Evolutionary conservation across 2,797 vertebrate species (phyloP), one percentile per base, ranked within the genome.

Genomic region (Pelodytes ibericus): DNA sequence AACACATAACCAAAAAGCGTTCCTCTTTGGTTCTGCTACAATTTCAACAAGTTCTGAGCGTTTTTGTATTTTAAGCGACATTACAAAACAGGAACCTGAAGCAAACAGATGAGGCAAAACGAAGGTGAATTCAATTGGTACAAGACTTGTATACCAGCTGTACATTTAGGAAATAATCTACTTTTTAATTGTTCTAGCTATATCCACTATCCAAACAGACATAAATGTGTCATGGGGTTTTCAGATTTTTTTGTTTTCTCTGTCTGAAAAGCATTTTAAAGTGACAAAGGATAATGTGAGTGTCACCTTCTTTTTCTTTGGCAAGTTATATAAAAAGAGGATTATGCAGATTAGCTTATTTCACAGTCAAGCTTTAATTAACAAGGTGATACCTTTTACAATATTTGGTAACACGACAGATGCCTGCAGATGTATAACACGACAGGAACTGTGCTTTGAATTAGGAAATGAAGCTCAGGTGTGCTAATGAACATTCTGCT

Each of bases 301-400:
- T 78, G 41, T 74, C 60, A 73, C 71, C 71, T 73, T 73, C 47
- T 58, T 41, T 74, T 79, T 79, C 77, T 79, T 61, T 22, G 57
- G 30, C 6, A 25, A 62, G 57, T 79, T 79, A 56, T 66, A 73
- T 79, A 67, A 69, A 67, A 59, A 69, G 71, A 79, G 71, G 41
- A 73, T 79, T 79, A 79, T 79, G 77, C 65, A 74, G 44, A 79
- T 73, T 26, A 74, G 64, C 3, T 72, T 73, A 30, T 74, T 79
- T 79, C 77, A 69, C 77, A 73, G 71, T 53, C 53, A 53, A 89
- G 92, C 91, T 88, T 90, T 93, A 93, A 93, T 93, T 93, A 93
- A 88, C 91, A 87, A 87, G 80, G 83, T 87, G 87, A 89, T 93
- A 90, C 90, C 89, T 90, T 90, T 87, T 84, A 91, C 89, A 89